Percentiles rank a stretch among this genome's conserved stretches.
phyloP scores from a whole-genome alignment of 2,888 invertebrate genomes.

The Reticulitermes lucifugus region DNA sequence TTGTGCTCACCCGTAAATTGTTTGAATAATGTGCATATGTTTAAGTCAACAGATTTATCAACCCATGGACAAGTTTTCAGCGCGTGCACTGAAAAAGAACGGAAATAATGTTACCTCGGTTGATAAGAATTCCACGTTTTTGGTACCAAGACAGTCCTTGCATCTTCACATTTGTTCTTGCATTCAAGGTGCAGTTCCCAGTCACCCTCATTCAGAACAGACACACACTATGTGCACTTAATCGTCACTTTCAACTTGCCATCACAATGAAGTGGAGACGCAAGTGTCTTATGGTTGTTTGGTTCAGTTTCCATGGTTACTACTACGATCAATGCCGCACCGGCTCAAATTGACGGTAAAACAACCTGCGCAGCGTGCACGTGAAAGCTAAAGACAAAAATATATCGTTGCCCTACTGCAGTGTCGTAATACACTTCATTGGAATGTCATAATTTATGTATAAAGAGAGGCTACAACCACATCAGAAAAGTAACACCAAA shows the following conservation, averaged over 20 bases:
- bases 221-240: neutral
- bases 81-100: neutral
- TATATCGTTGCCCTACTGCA: too few species aligned
- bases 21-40: too few species aligned
- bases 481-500: neutral
- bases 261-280: neutral
- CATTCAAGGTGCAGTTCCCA: neutral
- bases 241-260: neutral
- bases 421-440: neutral
- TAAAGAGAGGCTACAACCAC: neutral
- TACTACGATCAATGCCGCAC: conserved; percentile 25
- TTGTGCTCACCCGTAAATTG: too few species aligned
- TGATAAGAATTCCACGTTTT: neutral
- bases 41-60: too few species aligned
- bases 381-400: neutral
- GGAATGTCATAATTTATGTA: neutral
- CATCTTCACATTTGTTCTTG: neutral
- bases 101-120: neutral
- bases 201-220: neutral
- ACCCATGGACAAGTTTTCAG: too few species aligned
- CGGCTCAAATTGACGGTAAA: conserved; percentile 15
- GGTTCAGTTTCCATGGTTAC: conserved; percentile 14
- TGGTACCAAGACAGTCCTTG: neutral
- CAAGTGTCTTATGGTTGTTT: conserved; percentile 22
- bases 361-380: neutral